A percentile compares a stretch with the other conserved stretches of the same genome.
Evolutionary conservation across 2,113 vertebrate species (phyloP).

Genomic region (Etia nguti): DNA sequence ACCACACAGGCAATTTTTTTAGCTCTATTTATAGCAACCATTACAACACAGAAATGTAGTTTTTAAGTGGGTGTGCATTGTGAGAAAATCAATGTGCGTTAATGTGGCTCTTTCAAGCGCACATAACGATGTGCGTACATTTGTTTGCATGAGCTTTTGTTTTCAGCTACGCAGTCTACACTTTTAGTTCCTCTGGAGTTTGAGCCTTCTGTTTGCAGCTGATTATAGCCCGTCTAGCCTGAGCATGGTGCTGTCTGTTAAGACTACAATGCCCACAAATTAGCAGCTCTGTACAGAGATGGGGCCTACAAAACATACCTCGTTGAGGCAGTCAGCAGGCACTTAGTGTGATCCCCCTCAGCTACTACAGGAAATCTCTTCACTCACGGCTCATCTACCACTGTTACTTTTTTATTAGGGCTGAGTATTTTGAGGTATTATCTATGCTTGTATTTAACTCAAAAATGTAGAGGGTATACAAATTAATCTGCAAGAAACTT

Average conservation of each 20-base stretch:
- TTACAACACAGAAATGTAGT: neutral
- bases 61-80: neutral
- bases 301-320: slow-evolving; percentile 40
- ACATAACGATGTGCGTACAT: neutral
- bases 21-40: neutral
- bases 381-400: neutral
- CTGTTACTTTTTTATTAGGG: neutral
- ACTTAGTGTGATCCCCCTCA: slow-evolving; percentile 12
- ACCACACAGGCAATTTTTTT: neutral
- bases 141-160: neutral
- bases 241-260: slow-evolving; percentile 14
- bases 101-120: neutral
- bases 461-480: neutral
- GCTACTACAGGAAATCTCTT: slow-evolving; percentile 26
- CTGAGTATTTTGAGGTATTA: neutral
- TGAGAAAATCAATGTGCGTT: neutral
- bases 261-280: slow-evolving; percentile 55
- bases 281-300: slow-evolving; percentile 41
- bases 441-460: neutral
- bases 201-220: neutral
- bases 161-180: neutral
- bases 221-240: slow-evolving; percentile 32
- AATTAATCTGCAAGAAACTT: neutral
- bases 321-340: neutral
- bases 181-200: neutral